A percentile compares a stretch with the other conserved stretches of the same genome.
These are phyloP conservation scores for Gambusia yucatana DNA, from an alignment of 2,797 vertebrate genomes.

Conservation along the genomic window DNA sequence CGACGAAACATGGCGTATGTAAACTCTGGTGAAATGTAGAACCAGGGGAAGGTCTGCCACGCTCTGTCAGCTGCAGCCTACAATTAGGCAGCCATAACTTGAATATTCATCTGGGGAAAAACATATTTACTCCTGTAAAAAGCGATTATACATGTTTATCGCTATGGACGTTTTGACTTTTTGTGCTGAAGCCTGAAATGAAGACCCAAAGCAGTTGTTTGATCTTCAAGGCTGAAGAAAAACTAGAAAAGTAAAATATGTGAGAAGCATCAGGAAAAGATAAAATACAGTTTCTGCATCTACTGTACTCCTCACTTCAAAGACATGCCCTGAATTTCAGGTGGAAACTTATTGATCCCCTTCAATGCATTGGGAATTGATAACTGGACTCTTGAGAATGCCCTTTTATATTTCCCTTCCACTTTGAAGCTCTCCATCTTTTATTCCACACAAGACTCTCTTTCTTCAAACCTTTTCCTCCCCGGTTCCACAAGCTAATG, in stretches of 20 bases:
- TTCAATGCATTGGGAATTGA: conserved; percentile 78
- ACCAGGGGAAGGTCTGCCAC: conserved; percentile 62
- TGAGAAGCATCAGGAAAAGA: conserved; percentile 46
- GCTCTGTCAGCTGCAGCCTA: conserved; percentile 70
- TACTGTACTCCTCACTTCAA: conserved; percentile 69
- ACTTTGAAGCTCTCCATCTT: conserved; percentile 76
- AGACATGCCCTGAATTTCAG: conserved; percentile 72
- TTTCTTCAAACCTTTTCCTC: conserved; percentile 56
- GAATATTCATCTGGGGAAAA: conserved; percentile 66
- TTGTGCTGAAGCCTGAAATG: conserved; percentile 29
- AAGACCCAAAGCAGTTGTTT: conserved; percentile 40
- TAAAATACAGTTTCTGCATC: conserved; percentile 39
- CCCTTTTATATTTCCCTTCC: conserved; percentile 76
- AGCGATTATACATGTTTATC: conserved; percentile 23
- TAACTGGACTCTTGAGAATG: conserved; percentile 77
- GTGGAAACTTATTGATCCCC: conserved; percentile 78
- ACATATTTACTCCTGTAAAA: conserved; percentile 34
- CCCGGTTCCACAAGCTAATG: conserved; percentile 30
- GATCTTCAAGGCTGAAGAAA: conserved; percentile 29
- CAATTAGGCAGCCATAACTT: conserved; percentile 69
- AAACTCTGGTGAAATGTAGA: conserved; percentile 74
- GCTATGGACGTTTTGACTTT: conserved; percentile 33
- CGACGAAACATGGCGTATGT: conserved; percentile 69
- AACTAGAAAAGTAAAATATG: conserved; percentile 26
- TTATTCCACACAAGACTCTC: conserved; percentile 53